Evolutionary conservation across 1,140 invertebrate species (phyloP).

Genomic region (Mactra quadrangularis): DNA sequence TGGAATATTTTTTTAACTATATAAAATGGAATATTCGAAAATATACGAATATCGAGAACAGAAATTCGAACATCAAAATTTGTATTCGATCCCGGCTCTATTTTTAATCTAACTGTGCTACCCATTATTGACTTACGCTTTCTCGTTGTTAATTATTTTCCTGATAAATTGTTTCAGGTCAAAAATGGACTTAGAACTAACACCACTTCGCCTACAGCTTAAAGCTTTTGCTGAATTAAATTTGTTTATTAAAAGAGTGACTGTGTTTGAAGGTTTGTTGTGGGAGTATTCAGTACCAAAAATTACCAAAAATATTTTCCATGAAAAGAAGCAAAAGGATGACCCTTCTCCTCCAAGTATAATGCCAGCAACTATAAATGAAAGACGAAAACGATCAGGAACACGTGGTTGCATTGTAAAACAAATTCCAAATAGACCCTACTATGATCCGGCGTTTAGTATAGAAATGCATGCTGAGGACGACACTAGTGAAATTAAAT

Average conservation of each 20-base stretch:
- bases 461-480: conserved; percentile 46
- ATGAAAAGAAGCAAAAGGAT: conserved; percentile 14
- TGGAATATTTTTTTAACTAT: no score
- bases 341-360: conserved; percentile 31
- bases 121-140: no score
- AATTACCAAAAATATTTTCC: conserved; percentile 41
- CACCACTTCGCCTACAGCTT: conserved; percentile 29
- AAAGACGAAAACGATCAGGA: conserved; percentile 20
- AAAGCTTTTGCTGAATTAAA: conserved; percentile 30
- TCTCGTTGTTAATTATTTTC: no score
- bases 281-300: conserved; percentile 19
- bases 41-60: no score
- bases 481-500: conserved; percentile 28
- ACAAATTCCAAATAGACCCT: conserved; percentile 30
- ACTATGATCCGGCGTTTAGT: conserved; percentile 35
- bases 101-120: no score
- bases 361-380: conserved; percentile 26
- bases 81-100: no score
- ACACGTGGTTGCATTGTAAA: conserved; percentile 30
- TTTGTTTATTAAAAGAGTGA: conserved; percentile 11
- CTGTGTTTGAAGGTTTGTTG: conserved; percentile 14
- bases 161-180: conserved; percentile 14
- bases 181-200: conserved; percentile 43
- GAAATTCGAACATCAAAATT: no score
- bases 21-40: no score